These are phyloP conservation scores for Saturnia pavonia DNA, from an alignment of 2,888 invertebrate genomes.

Conservation along the genomic window DNA sequence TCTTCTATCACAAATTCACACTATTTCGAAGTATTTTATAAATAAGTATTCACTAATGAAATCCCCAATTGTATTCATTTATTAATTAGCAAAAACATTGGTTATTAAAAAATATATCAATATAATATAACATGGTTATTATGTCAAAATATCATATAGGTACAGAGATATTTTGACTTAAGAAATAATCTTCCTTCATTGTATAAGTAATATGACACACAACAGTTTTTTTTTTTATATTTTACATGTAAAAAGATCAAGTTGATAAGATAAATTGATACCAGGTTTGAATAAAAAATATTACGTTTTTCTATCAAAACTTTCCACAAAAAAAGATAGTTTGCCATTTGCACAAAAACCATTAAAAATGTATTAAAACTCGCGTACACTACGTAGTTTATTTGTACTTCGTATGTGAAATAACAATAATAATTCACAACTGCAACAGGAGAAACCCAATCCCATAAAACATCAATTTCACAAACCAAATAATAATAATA, in stretches of 20 bases:
- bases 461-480: slow-evolving; percentile 24
- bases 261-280: no score
- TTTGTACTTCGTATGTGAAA: slow-evolving; percentile 15
- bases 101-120: background rate
- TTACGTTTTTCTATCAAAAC: no score
- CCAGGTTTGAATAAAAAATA: no score
- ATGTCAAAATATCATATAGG: no score
- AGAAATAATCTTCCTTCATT: no score
- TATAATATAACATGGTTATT: no score
- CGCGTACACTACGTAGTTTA: background rate
- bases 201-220: no score
- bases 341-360: background rate
- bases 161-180: no score
- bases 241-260: no score
- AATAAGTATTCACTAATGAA: background rate
- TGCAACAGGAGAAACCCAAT: slow-evolving; percentile 22
- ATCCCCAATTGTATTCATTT: background rate
- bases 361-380: background rate
- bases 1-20: slow-evolving; percentile 57
- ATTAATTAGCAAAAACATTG: background rate
- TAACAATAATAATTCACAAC: background rate
- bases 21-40: slow-evolving; percentile 31
- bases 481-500: slow-evolving; percentile 31
- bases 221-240: no score
- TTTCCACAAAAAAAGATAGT: background rate